Base-by-base conservation (phyloP, 2,113 vertebrate species). In the Sylvietta virens region DNA sequence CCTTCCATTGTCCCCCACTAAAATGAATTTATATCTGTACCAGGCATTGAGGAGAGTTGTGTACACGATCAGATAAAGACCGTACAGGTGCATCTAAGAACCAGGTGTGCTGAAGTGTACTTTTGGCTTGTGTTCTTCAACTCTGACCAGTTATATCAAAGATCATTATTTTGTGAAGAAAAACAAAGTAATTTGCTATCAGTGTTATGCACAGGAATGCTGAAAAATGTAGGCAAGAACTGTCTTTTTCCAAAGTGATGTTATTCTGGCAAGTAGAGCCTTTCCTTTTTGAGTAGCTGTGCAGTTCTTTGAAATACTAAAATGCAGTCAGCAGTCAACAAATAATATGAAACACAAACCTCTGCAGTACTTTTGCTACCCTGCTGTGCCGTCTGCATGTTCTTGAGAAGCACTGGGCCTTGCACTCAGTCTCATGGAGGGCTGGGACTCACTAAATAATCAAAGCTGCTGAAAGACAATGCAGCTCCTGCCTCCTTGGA, bases 381-480 rank as follows among this genome's bases (percentile, higher is more conserved):
- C 90, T 81, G 77, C 80, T 93, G 94, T 70, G 89, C 30, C 2
- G 2, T 70, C 74, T 85, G 56, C 8, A 0, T 7, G 5, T 93
- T 95, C 85, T 91, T 89, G 80, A 80, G 92, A 84, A 60, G 86
- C 13, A 14, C 22, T 35, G 82, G 65, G 54, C 56, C 86, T 91
- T 80, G 58, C 93, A 50, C 80, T 54, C 44, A 58, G 69, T 67
- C 79, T 48, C 33, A 53, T 8, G n/a, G 79, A 86, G 93, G 88
- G 39, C 81, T 86, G 91, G 76, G 7, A 86, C 91, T 95, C 85
- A 58, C 71, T 95, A 96, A 97, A 90, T 93, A 96, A 91, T 97
- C 95, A 97, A 93, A 94, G 87, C 94, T 96, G 88, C 93, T 92
- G 92, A 90, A 95, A 96, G 92, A 96, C 96, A 96, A 88, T 97